Conservation (phyloP, 1,140 invertebrate genomes). For the Pararge aegeria region DNA sequence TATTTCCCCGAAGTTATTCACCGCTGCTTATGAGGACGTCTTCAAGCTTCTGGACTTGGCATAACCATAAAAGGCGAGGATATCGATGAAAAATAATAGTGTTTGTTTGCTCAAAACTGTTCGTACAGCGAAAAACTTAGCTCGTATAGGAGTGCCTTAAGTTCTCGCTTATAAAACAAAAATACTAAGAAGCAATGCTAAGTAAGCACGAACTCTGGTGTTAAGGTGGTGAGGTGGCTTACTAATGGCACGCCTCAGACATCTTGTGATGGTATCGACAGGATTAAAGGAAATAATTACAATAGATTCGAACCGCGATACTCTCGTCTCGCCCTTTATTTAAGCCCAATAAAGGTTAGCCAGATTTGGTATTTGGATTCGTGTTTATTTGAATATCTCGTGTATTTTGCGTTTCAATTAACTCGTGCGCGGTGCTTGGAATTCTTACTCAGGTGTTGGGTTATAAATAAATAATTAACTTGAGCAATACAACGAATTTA, state of each 20-base stretch:
- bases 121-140: too few species aligned
- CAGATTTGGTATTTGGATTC: slow-evolving; percentile 21
- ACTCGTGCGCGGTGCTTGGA: not conserved
- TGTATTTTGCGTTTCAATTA: slow-evolving; percentile 18
- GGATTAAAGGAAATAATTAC: slow-evolving; percentile 34
- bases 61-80: too few species aligned
- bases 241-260: slow-evolving; percentile 6
- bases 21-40: too few species aligned
- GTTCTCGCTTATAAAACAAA: too few species aligned
- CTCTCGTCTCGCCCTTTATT: slow-evolving; percentile 23
- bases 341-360: slow-evolving; percentile 23
- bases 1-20: too few species aligned
- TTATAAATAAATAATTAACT: slow-evolving; percentile 7
- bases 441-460: not conserved
- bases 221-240: slow-evolving; percentile 1
- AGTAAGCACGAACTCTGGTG: not conserved
- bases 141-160: too few species aligned
- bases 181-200: not conserved
- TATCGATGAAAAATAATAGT: too few species aligned
- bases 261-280: slow-evolving; percentile 8
- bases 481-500: too few species aligned
- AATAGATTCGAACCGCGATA: slow-evolving; percentile 28
- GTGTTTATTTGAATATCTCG: slow-evolving; percentile 21
- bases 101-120: too few species aligned
- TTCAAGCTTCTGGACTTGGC: too few species aligned